Conservation (phyloP, 2,797 vertebrate genomes). For the Tokudaia tokunoshimensis region DNA sequence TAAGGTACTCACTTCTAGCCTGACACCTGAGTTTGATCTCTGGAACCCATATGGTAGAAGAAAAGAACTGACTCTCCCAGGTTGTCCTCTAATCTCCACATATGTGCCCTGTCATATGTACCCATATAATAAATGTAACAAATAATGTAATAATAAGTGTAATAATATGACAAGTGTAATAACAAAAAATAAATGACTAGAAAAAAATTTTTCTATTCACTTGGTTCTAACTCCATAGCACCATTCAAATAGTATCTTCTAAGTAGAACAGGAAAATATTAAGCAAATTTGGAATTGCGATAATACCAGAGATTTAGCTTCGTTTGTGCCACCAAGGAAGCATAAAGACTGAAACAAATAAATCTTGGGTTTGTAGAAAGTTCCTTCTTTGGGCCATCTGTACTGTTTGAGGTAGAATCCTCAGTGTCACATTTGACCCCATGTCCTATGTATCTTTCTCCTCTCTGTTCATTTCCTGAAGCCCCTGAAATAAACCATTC, state of each 20-base stretch:
- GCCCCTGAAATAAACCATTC: neutral
- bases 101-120: neutral
- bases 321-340: neutral
- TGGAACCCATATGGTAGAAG: no score
- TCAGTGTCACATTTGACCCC: neutral
- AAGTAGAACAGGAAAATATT: conserved; percentile 47
- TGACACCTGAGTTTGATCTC: no score
- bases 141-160: neutral
- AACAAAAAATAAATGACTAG: neutral
- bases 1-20: neutral
- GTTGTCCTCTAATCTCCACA: neutral
- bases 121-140: neutral
- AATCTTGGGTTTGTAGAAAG: conserved; percentile 33
- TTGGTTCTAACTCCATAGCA: neutral
- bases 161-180: neutral
- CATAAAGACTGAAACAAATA: conserved; percentile 11
- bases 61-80: neutral
- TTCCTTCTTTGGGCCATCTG: neutral
- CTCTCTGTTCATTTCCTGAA: neutral
- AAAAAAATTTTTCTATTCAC: conserved; percentile 27
- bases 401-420: neutral
- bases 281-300: conserved; percentile 41
- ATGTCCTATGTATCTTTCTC: no score
- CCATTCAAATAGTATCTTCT: conserved; percentile 33
- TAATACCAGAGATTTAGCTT: conserved; percentile 9